phyloP scores from a whole-genome alignment of 2,113 vertebrate species.

The Vombatus ursinus region DNA sequence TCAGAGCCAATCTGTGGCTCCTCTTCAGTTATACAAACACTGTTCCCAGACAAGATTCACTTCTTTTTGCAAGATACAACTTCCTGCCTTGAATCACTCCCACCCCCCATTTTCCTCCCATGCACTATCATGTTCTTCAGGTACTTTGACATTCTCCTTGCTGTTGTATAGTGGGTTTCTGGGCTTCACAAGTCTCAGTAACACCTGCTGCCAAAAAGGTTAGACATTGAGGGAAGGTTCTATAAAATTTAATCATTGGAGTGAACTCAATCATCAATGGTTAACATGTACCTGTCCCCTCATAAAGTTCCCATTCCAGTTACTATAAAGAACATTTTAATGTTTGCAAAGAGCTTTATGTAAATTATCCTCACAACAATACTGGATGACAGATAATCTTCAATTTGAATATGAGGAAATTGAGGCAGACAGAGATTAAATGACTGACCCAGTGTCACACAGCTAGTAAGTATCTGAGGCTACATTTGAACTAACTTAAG shows the following conservation, averaged over 20 bases:
- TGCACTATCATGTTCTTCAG: neutral
- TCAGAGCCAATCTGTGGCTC: neutral
- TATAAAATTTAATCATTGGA: neutral
- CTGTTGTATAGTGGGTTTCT: neutral
- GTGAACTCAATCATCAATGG: neutral
- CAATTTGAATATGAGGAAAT: neutral
- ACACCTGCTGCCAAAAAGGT: neutral
- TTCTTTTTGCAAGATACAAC: neutral
- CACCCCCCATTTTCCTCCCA: neutral
- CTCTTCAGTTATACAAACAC: neutral
- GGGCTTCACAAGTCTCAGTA: neutral
- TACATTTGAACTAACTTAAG: neutral
- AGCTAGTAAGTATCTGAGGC: neutral
- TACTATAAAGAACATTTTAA: neutral
- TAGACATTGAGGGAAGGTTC: neutral
- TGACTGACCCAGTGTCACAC: neutral
- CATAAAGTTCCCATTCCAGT: too few relatives aligned
- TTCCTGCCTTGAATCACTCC: neutral
- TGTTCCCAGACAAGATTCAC: neutral
- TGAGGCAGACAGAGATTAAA: neutral
- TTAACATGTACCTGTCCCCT: neutral
- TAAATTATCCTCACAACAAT: neutral
- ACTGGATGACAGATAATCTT: neutral
- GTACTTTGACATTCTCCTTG: neutral
- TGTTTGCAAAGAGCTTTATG: neutral